A percentile compares a stretch with the other conserved stretches of the same genome.
These are phyloP conservation scores for Spisula subtruncata DNA, from an alignment of 2,888 invertebrate genomes.

Conservation along the genomic window DNA sequence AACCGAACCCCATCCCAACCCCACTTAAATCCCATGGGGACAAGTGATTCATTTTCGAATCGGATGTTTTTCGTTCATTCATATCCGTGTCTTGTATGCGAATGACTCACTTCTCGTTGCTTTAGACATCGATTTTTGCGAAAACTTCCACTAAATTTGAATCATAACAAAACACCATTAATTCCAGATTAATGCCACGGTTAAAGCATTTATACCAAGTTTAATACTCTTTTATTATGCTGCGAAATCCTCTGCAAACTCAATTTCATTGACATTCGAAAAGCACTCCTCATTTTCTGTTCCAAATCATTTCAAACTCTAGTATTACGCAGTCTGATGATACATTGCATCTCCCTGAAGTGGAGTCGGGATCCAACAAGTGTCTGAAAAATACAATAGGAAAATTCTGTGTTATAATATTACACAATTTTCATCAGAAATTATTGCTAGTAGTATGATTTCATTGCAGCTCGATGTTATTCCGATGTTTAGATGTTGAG, in stretches of 20 bases:
- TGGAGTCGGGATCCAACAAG: background rate
- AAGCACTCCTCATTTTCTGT: slow-evolving; percentile 1
- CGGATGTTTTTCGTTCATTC: slow-evolving; percentile 36
- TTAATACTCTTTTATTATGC: background rate
- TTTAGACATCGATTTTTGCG: slow-evolving; percentile 15
- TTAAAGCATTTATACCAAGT: background rate
- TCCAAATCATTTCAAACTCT: slow-evolving; percentile 4
- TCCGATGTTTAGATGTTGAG: background rate
- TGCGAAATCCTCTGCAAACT: background rate
- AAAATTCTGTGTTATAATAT: slow-evolving; percentile 24
- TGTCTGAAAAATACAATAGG: slow-evolving; percentile 46
- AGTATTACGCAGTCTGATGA: background rate
- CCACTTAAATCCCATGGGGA: slow-evolving; percentile 87
- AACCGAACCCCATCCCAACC: slow-evolving; percentile 86
- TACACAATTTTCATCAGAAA: slow-evolving; percentile 20
- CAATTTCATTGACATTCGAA: background rate
- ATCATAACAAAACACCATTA: background rate
- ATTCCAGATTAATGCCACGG: background rate
- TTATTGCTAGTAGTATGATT: background rate
- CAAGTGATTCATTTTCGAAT: slow-evolving; percentile 70
- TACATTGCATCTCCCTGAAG: slow-evolving; percentile 4
- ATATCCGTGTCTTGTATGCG: background rate
- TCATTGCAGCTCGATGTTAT: slow-evolving; percentile 9
- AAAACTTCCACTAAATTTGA: background rate
- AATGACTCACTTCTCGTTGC: background rate